Evolutionary conservation across 1,140 invertebrate genomes (phyloP), one percentile per base, ranked within the genome.

Genomic region (Drosophila sproati): DNA sequence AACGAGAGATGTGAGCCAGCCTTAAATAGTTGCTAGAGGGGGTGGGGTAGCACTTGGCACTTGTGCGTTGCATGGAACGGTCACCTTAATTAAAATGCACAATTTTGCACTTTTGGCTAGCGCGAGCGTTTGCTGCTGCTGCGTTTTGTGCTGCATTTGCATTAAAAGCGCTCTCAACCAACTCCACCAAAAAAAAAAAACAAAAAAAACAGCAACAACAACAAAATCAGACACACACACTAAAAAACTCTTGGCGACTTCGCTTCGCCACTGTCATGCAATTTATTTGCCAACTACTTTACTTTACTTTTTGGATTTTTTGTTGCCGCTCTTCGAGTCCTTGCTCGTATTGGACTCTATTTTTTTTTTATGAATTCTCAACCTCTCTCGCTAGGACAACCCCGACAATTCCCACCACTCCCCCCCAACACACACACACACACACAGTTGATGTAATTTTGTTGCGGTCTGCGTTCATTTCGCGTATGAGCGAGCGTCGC

Each of bases 1-100:
- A 89, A 89, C 74, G 74, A 68, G 57, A 43, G 57, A 52, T 68
- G 69, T 51, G 34, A 47, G 55, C 70, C 55, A 80, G 43, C 52
- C 50, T 47, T 54, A 47, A 60, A 48, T 72, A 32, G 47, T 62
- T 29, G 54, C 4, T 34, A 10, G n/a, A 34, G 12, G 12, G 39
- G 35, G 6, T 34, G 28, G 5, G 7, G 57, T 43, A 32, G 39
- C 20, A 20, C 20, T 47, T 50, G 66, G 12, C 47, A 68, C 50
- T 79, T 73, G 68, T 77, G 73, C 68, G 45, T 68, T 60, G 67
- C 50, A 12, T 66, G 68, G 52, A 89, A 70, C 78, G 86, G 86
- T 81, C 86, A 89, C 80, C 87, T 91, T 91, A 91, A 91, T 91
- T 91, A 91, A 91, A 91, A 91, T 91, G 82, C 88, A 87, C 87